These are phyloP conservation scores for Callocephalon fimbriatum DNA, from an alignment of 2,113 vertebrate genomes.

Conservation along the genomic window DNA sequence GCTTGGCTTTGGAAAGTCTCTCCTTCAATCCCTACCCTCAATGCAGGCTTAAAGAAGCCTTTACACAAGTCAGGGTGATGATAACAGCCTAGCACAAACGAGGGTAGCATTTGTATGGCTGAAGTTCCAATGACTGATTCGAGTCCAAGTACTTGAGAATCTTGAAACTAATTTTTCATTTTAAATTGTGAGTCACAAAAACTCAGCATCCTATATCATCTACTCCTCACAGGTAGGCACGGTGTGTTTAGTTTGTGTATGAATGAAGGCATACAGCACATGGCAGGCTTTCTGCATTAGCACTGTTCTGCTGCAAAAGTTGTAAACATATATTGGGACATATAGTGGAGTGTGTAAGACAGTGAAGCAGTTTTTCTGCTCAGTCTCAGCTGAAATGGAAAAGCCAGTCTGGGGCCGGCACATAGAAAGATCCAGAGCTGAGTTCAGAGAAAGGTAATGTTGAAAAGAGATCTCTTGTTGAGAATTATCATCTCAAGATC, in stretches of 20 bases:
- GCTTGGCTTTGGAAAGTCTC: not conserved
- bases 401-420: not conserved
- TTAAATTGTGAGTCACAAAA: not conserved
- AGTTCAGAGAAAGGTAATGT: not conserved
- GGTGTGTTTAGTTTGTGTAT: fast-evolving
- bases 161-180: not conserved
- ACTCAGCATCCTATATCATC: not conserved
- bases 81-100: not conserved
- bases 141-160: not conserved
- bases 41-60: not conserved
- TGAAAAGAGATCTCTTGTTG: not conserved
- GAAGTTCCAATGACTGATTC: fast-evolving
- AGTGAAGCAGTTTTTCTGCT: not conserved
- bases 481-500: not conserved
- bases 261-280: not conserved
- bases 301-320: not conserved
- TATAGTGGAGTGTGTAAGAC: not conserved
- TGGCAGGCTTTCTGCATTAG: not conserved
- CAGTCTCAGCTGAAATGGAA: not conserved
- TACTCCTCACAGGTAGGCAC: not conserved
- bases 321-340: fast-evolving
- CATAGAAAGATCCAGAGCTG: not conserved
- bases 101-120: not conserved
- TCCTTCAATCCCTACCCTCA: not conserved
- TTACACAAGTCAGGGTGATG: fast-evolving